phyloP scores from a whole-genome alignment of 2,888 invertebrate species.

The Adineta ricciae region DNA sequence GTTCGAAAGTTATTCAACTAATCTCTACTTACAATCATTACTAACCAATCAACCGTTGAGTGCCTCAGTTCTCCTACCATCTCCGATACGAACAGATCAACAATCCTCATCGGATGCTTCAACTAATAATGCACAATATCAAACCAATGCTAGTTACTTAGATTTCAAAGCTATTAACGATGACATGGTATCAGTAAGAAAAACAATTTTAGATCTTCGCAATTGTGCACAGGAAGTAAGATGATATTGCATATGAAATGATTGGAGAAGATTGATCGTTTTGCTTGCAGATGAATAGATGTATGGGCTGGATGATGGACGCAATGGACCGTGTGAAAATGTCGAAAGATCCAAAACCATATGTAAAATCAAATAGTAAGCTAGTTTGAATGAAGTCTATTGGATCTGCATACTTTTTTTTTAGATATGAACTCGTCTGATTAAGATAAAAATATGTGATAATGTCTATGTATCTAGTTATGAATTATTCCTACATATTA shows the following conservation, averaged over 20 bases:
- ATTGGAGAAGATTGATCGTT: too few species aligned
- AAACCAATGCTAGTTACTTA: not conserved
- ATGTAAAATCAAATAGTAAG: not conserved
- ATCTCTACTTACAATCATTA: not conserved
- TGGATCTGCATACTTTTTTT: not conserved
- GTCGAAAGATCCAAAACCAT: not conserved
- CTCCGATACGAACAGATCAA: not conserved
- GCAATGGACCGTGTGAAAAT: slow-evolving; percentile 11
- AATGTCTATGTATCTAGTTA: not conserved
- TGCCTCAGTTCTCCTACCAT: not conserved
- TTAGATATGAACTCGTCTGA: not conserved
- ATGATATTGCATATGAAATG: too few species aligned
- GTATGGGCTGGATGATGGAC: not conserved
- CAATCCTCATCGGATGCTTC: not conserved
- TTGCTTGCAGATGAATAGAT: not conserved
- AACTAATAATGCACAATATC: not conserved
- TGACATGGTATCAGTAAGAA: not conserved
- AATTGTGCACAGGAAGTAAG: not conserved
- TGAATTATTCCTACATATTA: too few species aligned
- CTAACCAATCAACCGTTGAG: not conserved
- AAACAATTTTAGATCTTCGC: not conserved
- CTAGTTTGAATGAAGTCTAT: not conserved
- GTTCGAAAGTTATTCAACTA: slow-evolving; percentile 2
- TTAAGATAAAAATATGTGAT: not conserved
- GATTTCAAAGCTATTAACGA: not conserved